Conservation (phyloP, 2,888 invertebrate species). For the Choristoneura rosaceana region DNA sequence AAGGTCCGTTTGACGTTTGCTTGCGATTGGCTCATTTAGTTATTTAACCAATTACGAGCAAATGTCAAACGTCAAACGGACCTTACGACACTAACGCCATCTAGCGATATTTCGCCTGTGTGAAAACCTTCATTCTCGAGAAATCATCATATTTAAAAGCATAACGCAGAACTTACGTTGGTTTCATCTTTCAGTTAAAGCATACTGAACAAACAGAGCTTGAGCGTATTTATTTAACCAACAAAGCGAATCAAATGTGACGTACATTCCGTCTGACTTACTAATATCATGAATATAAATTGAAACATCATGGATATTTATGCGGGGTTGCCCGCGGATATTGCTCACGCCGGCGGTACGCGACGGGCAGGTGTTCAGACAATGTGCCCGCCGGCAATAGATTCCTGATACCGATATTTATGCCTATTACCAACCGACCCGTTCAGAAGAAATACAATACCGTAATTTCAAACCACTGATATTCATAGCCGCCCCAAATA, state of each 20-base stretch:
- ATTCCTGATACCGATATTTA: slow-evolving; percentile 82
- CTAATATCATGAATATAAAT: slow-evolving; percentile 85
- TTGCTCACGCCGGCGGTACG: slow-evolving; percentile 70
- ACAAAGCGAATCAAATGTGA: slow-evolving; percentile 83
- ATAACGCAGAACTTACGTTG: background rate
- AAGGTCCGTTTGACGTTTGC: no score
- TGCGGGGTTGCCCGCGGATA: slow-evolving; percentile 75
- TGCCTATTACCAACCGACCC: slow-evolving; percentile 76
- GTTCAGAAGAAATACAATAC: slow-evolving; percentile 71
- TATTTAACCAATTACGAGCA: no score
- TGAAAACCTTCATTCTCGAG: no score
- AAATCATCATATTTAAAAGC: background rate
- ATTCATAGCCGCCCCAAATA: slow-evolving; percentile 48
- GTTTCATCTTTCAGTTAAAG: slow-evolving; percentile 41
- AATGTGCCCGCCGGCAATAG: slow-evolving; percentile 77
- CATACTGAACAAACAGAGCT: slow-evolving; percentile 44
- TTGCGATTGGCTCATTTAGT: no score
- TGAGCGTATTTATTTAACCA: slow-evolving; percentile 69
- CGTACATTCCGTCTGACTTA: slow-evolving; percentile 73
- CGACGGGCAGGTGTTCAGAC: slow-evolving; percentile 79
- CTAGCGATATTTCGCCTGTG: no score
- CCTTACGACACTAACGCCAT: no score
- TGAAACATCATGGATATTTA: slow-evolving; percentile 84
- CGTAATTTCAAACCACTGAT: slow-evolving; percentile 56
- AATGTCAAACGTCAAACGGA: no score